phyloP scores from a whole-genome alignment of 1,140 invertebrate genomes.

The Dufourea novaeangliae region DNA sequence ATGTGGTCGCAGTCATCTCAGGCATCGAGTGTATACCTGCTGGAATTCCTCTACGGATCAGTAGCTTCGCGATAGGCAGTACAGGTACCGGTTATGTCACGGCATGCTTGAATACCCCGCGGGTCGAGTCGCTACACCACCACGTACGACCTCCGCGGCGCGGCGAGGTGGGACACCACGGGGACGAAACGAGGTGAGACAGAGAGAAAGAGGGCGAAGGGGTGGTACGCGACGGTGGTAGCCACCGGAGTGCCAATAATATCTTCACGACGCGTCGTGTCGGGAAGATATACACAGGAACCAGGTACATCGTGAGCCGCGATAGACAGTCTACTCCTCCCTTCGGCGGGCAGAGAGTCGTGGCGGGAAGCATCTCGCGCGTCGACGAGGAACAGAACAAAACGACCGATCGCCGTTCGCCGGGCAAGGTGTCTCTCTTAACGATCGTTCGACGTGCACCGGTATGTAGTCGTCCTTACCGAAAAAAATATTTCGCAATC shows the following conservation, averaged over 20 bases:
- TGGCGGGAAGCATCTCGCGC: background rate
- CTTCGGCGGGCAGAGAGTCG: background rate
- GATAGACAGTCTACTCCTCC: constrained; percentile 39
- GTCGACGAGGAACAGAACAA: constrained; percentile 27
- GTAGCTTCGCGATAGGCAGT: constrained; percentile 61
- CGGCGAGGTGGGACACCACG: background rate
- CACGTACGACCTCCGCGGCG: constrained; percentile 52
- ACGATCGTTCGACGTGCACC: constrained; percentile 32
- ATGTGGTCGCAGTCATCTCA: constrained; percentile 51
- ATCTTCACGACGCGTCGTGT: constrained; percentile 63
- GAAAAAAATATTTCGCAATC: constrained; percentile 55
- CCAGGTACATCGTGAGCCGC: constrained; percentile 44
- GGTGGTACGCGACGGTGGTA: constrained; percentile 40
- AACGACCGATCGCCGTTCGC: no score
- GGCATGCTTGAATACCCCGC: constrained; percentile 61
- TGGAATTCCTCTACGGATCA: constrained; percentile 66
- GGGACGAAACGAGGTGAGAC: constrained; percentile 18
- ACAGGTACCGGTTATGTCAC: constrained; percentile 65
- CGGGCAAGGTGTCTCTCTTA: constrained; percentile 46
- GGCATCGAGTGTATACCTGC: constrained; percentile 49
- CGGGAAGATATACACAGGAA: constrained; percentile 52
- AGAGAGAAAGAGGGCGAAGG: background rate
- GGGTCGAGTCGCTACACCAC: constrained; percentile 52
- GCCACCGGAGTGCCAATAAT: constrained; percentile 65
- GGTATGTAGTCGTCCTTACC: background rate